Percentiles rank a stretch among this genome's conserved stretches.
These are phyloP conservation scores for Drosophila sordidula DNA, from an alignment of 2,888 invertebrate species.

Conservation along the genomic window DNA sequence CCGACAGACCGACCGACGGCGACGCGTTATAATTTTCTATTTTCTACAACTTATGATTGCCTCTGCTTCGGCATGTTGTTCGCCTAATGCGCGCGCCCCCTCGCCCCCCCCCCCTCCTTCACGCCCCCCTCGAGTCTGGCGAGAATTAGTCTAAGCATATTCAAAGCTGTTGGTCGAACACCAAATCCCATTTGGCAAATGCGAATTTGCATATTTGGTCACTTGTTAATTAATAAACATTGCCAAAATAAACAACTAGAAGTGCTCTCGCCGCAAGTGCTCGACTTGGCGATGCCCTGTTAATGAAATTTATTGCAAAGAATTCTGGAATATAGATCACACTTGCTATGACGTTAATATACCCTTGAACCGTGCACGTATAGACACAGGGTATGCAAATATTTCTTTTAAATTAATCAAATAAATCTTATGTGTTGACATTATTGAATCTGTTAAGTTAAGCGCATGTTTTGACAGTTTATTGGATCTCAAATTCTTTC, in stretches of 20 bases:
- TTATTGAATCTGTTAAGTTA: slow-evolving; percentile 50
- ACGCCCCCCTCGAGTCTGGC: neutral
- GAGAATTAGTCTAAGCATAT: slow-evolving; percentile 11
- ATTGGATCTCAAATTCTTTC: slow-evolving; percentile 33
- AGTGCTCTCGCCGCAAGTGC: fast-evolving
- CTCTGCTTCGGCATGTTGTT: slow-evolving; percentile 22
- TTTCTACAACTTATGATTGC: slow-evolving; percentile 67
- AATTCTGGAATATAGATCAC: too few relatives aligned
- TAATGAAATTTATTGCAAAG: too few relatives aligned
- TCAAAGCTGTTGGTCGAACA: slow-evolving; percentile 49
- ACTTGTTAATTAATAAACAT: slow-evolving; percentile 81
- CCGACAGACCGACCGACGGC: slow-evolving; percentile 5
- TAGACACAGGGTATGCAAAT: slow-evolving; percentile 21
- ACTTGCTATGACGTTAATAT: neutral
- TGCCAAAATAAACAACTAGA: slow-evolving; percentile 28
- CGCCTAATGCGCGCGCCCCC: neutral
- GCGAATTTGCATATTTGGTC: slow-evolving; percentile 82
- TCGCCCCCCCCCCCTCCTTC: neutral
- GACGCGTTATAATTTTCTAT: slow-evolving; percentile 74
- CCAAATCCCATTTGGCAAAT: slow-evolving; percentile 47
- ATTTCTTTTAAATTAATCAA: slow-evolving; percentile 31
- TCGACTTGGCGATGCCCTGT: slow-evolving; percentile 17
- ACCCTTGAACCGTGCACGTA: neutral
- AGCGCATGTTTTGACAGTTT: slow-evolving; percentile 47
- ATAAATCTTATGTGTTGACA: slow-evolving; percentile 52